Evolutionary conservation across 2,797 vertebrate genomes (phyloP).

Genomic region (Syngnathus rostellatus): DNA sequence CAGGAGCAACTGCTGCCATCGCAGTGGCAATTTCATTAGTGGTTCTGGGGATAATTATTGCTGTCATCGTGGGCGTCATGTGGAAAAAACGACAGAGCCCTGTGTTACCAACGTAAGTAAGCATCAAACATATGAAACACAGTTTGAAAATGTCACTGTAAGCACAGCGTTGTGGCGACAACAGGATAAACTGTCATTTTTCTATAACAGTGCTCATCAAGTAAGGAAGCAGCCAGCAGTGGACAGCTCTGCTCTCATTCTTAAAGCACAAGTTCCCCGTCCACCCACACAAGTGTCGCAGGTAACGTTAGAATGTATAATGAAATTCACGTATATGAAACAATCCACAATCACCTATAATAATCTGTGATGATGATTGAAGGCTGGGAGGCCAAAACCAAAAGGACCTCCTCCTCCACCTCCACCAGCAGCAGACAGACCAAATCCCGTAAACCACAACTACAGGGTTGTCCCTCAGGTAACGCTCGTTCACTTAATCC

Average conservation of each 20-base stretch:
- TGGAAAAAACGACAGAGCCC: constrained; percentile 46
- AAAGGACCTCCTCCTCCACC: constrained; percentile 63
- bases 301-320: constrained; percentile 18
- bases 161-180: not conserved
- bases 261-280: not conserved
- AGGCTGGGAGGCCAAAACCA: constrained; percentile 43
- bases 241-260: not conserved
- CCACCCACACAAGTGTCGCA: constrained; percentile 13
- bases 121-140: not conserved
- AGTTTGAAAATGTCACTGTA: not conserved
- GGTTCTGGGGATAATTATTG: constrained; percentile 29
- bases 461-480: constrained; percentile 61
- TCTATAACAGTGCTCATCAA: not conserved
- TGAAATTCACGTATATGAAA: not conserved
- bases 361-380: constrained; percentile 8
- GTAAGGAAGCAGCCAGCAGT: constrained; percentile 26
- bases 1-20: constrained; percentile 33
- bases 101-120: constrained; percentile 37
- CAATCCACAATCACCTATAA: not conserved
- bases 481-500: constrained; percentile 4
- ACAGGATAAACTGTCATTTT: not conserved
- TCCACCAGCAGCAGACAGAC: constrained; percentile 33
- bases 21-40: constrained; percentile 27
- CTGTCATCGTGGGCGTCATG: constrained; percentile 25
- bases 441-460: constrained; percentile 30